Conservation (phyloP, 2,888 invertebrate genomes). For the Lottia scabra region DNA sequence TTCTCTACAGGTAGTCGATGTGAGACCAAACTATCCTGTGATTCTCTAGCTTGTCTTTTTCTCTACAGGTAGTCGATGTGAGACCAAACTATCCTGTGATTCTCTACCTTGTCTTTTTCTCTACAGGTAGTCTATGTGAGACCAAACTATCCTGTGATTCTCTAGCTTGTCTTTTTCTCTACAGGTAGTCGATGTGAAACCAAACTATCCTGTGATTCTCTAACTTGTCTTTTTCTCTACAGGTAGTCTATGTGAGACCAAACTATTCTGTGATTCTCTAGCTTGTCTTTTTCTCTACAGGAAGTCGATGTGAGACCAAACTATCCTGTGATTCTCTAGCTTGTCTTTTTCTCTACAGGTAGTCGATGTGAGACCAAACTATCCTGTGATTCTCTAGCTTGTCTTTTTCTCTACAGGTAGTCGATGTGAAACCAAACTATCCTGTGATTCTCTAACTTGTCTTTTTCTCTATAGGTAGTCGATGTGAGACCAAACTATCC, state of each 20-base stretch:
- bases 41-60: background rate
- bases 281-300: background rate
- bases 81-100: no score
- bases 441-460: no score
- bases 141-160: background rate
- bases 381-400: background rate
- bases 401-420: no score
- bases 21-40: background rate
- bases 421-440: no score
- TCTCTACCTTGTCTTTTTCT: no score
- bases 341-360: background rate
- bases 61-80: no score
- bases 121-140: background rate
- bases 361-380: background rate
- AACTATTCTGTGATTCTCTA: background rate
- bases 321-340: no score
- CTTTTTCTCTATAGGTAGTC: background rate
- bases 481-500: background rate
- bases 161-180: background rate
- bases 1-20: background rate
- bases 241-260: background rate
- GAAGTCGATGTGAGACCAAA: no score
- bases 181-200: no score
- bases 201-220: no score
- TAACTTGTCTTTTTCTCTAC: background rate